phyloP scores from a whole-genome alignment of 2,797 vertebrate genomes.

The Malurus leucopterus region DNA sequence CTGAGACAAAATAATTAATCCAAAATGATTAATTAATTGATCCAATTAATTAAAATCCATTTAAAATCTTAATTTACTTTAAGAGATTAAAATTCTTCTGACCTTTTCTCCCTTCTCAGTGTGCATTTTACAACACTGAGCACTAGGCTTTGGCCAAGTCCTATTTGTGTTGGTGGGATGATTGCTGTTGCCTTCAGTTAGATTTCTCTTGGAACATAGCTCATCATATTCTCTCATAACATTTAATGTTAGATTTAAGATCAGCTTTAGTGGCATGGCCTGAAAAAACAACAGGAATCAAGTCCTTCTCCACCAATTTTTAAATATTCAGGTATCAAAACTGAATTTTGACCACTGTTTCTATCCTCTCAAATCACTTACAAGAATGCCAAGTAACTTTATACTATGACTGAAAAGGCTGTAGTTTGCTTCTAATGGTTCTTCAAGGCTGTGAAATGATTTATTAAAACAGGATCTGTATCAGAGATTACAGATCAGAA shows the following conservation, averaged over 20 bases:
- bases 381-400: background rate
- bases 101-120: background rate
- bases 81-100: background rate
- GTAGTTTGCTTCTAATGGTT: background rate
- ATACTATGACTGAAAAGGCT: background rate
- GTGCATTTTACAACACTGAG: background rate
- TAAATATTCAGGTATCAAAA: background rate
- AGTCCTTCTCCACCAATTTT: background rate
- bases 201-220: background rate
- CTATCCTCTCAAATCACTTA: background rate
- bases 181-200: background rate
- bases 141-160: background rate
- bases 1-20: background rate
- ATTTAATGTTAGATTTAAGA: background rate
- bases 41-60: too few species aligned
- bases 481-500: background rate
- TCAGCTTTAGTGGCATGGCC: background rate
- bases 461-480: background rate
- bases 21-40: too few species aligned
- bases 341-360: background rate
- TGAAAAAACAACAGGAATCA: background rate
- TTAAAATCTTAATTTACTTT: too few species aligned
- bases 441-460: slow-evolving; percentile 2
- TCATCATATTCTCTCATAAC: background rate
- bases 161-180: background rate